Evolutionary conservation across 2,113 vertebrate species (phyloP).

Genomic region (Forbesichthys agassizii): DNA sequence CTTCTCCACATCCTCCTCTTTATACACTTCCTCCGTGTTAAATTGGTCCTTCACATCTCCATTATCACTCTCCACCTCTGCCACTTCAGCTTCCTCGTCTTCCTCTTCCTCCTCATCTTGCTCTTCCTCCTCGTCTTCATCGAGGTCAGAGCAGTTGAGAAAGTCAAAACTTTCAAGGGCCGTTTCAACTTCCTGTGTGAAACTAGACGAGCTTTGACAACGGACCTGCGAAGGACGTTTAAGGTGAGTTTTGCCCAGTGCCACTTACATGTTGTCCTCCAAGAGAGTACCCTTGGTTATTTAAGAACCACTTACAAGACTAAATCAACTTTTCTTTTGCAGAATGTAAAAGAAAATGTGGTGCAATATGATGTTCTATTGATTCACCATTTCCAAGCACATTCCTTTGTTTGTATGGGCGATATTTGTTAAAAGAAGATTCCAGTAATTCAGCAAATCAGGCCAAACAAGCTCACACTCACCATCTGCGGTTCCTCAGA

Average conservation of each 20-base stretch:
- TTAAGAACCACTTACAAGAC: too few relatives aligned
- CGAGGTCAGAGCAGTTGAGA: slow-evolving; percentile 90
- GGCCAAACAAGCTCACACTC: slow-evolving; percentile 49
- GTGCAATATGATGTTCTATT: too few relatives aligned
- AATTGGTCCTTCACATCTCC: background rate
- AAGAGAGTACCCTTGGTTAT: too few relatives aligned
- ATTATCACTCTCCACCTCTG: background rate
- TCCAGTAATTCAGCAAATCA: too few relatives aligned
- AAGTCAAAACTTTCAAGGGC: slow-evolving; percentile 97
- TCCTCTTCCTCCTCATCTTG: too few relatives aligned
- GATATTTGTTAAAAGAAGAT: too few relatives aligned
- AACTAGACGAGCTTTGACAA: slow-evolving; percentile 88
- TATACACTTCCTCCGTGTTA: background rate
- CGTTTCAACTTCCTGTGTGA: slow-evolving; percentile 90
- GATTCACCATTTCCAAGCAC: too few relatives aligned
- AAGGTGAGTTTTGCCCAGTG: background rate
- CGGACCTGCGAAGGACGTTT: slow-evolving; percentile 66
- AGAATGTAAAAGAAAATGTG: too few relatives aligned
- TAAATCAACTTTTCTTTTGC: too few relatives aligned
- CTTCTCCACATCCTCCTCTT: slow-evolving; percentile 14
- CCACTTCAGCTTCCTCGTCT: slow-evolving; percentile 20
- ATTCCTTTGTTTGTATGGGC: too few relatives aligned
- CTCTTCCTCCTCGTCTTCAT: slow-evolving; percentile 76
- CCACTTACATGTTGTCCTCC: too few relatives aligned
- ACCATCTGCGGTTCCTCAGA: slow-evolving; percentile 83